Evolutionary conservation across 2,888 invertebrate species (phyloP).

Genomic region (Pristionchus fissidentatus): DNA sequence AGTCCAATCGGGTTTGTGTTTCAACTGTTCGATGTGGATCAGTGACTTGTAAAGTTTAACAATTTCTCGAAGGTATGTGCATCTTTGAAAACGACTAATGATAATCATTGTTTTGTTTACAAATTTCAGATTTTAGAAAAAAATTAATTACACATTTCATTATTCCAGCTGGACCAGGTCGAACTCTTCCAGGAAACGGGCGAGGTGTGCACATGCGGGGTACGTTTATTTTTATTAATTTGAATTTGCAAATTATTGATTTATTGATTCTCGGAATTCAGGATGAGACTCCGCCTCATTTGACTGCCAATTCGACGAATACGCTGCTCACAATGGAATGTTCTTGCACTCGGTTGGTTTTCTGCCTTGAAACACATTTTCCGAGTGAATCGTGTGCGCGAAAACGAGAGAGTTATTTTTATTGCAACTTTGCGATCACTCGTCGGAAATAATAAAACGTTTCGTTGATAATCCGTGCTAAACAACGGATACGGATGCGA

Average conservation of each 20-base stretch:
- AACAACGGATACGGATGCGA: no score
- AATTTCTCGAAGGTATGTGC: no score
- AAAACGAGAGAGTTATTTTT: no score
- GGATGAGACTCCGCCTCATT: constrained; percentile 19
- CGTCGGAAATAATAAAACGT: no score
- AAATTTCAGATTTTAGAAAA: background rate
- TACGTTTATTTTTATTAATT: background rate
- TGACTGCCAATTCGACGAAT: background rate
- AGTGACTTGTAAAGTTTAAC: no score
- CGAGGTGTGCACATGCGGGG: constrained; percentile 41
- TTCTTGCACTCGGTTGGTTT: background rate
- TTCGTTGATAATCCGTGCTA: no score
- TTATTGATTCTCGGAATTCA: background rate
- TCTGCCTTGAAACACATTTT: no score
- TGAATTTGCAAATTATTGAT: background rate
- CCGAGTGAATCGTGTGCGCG: no score
- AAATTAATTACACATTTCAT: constrained; percentile 18
- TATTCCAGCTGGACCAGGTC: constrained; percentile 39
- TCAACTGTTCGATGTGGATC: background rate
- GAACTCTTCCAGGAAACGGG: constrained; percentile 36
- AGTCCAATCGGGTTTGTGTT: constrained; percentile 56
- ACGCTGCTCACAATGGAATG: constrained; percentile 41
- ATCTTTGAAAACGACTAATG: no score
- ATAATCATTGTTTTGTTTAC: background rate
- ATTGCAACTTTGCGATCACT: no score